Base-by-base conservation (phyloP, 2,888 invertebrate species). In the Sesamia inferens region DNA sequence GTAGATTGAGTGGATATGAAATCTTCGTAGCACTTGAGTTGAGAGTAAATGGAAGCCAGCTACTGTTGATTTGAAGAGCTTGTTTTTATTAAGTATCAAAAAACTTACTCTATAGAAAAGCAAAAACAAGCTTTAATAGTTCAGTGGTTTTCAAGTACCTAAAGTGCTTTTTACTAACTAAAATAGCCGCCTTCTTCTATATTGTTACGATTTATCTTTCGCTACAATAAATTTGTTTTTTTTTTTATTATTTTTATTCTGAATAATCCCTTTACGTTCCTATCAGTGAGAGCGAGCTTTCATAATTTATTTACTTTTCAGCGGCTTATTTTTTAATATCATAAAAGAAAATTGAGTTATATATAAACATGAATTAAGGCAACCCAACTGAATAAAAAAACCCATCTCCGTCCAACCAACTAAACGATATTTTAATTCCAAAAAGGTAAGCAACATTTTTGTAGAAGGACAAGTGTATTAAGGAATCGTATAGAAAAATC, bases 261-360 rank as follows among this genome's bases (percentile, higher is more conserved):
- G 48, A 64, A 66, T 58, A n/a, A 54, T 57, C 65, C 22, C 8
- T 63, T 68, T 24, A 22, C 47, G 51, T 79, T 44, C 67, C 62
- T 78, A 82, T 79, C 76, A 79, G 54, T 61, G n/a, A 58, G 58
- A 70, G 64, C 63, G 39, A 57, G 61, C 22, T 74, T 70, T 54
- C 68, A 58, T 71, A 76, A 76, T 79, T 76, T 67, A 65, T 79
- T 73, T 72, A 63, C 54, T 79, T 77, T 72, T 74, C 70, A 31
- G 58, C 47, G 39, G 85, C 68, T 74, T 71, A 59, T 65, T 65
- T 68, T 85, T 82, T 79, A 73, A 84, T 84, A 81, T 74, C 58
- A 78, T 61, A 73, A 76, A 85, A 68, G 79, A 84, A 84, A 81
- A 82, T 79, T 82, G 70, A 70, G 82, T 81, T 77, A 65, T 76